Evolutionary conservation across 2,888 invertebrate species (phyloP).

Genomic region (Periphyllus acericola): DNA sequence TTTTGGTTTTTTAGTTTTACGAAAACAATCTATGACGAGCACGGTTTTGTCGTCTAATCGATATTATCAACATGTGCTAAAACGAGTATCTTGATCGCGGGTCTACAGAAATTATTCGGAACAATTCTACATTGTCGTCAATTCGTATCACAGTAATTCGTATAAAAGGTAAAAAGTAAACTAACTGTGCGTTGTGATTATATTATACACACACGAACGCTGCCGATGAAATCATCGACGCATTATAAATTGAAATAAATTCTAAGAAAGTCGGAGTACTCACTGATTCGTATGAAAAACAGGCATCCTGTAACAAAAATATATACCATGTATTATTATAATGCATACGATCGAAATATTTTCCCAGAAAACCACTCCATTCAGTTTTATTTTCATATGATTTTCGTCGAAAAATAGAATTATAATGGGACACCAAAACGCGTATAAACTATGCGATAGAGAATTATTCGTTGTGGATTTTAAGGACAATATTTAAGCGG

Average conservation of each 20-base stretch:
- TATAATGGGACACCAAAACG: too few relatives aligned
- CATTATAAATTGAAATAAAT: neutral
- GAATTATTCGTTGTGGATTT: too few relatives aligned
- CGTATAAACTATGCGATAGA: too few relatives aligned
- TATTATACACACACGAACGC: neutral
- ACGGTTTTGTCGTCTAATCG: neutral
- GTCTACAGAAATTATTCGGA: neutral
- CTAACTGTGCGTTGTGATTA: neutral
- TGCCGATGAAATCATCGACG: conserved; percentile 9
- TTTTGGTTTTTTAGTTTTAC: neutral
- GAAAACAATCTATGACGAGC: neutral
- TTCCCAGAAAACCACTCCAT: neutral
- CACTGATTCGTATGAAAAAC: neutral
- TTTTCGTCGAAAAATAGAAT: neutral
- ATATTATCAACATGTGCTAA: neutral
- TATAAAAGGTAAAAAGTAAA: neutral
- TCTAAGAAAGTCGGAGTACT: neutral
- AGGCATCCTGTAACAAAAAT: conserved; percentile 1
- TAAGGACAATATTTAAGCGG: too few relatives aligned
- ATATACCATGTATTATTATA: neutral
- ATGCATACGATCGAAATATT: neutral
- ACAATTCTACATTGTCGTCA: neutral
- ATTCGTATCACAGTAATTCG: too few relatives aligned
- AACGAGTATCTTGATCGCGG: neutral
- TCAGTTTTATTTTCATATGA: neutral